Percentiles rank a stretch among this genome's conserved stretches.
phyloP scores from a whole-genome alignment of 1,140 invertebrate genomes.

The Drosophila cardini region DNA sequence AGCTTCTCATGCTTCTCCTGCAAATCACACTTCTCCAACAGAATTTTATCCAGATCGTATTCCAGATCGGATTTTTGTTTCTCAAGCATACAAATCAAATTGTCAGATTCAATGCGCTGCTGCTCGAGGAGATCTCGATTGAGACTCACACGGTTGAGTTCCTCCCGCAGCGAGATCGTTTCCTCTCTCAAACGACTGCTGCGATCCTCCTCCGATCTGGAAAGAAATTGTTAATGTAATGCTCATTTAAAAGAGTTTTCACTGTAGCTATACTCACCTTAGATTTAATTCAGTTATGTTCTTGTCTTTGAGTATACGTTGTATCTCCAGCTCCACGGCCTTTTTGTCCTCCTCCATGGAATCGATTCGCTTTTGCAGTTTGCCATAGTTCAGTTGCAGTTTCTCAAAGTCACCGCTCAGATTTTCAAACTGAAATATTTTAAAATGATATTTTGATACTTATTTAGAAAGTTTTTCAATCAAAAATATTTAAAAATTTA shows the following conservation, averaged over 20 bases:
- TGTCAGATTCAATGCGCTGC: constrained; percentile 91
- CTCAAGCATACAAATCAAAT: constrained; percentile 89
- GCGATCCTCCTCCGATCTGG: constrained; percentile 90
- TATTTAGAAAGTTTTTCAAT: too few relatives aligned
- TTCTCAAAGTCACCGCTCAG: constrained; percentile 91
- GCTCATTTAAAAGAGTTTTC: background rate
- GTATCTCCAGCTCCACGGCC: constrained; percentile 89
- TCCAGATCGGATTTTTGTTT: constrained; percentile 92
- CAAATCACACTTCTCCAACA: constrained; percentile 90
- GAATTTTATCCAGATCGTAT: constrained; percentile 89
- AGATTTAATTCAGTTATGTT: constrained; percentile 87
- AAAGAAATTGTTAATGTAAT: background rate
- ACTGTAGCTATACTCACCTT: constrained; percentile 52
- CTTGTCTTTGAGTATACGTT: constrained; percentile 88
- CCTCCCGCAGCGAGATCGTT: constrained; percentile 89
- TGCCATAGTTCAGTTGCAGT: constrained; percentile 89
- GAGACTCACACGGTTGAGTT: constrained; percentile 90
- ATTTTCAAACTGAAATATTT: constrained; percentile 88
- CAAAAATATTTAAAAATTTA: too few relatives aligned
- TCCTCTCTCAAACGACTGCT: constrained; percentile 91
- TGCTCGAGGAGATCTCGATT: constrained; percentile 91
- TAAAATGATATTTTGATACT: too few relatives aligned
- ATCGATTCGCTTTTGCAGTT: constrained; percentile 90
- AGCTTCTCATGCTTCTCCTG: constrained; percentile 91
- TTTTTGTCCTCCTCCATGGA: constrained; percentile 90